Conservation (phyloP, 2,797 vertebrate species). For the Eidolon dupreanum region DNA sequence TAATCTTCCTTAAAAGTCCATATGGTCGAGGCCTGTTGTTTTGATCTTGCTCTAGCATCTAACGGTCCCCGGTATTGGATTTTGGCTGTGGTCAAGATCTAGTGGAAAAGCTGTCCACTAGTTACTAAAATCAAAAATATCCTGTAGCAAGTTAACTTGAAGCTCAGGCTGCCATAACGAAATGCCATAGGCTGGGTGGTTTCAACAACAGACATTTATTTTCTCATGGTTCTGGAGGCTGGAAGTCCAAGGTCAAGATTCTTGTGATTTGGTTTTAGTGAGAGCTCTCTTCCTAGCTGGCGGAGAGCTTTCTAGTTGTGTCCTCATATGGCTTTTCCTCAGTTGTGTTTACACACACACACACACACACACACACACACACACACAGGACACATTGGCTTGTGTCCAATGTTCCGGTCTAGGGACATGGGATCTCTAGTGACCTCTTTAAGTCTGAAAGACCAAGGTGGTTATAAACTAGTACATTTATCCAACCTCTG, state of each 20-base stretch:
- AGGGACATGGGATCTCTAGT: too few species aligned
- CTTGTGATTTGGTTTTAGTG: neutral
- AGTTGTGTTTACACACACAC: neutral
- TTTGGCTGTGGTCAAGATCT: neutral
- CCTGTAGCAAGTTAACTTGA: neutral
- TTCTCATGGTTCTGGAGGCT: neutral
- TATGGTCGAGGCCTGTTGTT: neutral
- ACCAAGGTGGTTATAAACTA: too few species aligned
- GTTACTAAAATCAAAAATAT: neutral
- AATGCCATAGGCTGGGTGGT: neutral
- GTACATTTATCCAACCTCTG: too few species aligned
- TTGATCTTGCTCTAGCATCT: neutral
- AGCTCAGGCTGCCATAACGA: neutral
- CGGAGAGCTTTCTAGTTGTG: neutral
- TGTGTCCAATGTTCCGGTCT: too few species aligned
- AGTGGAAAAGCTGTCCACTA: neutral
- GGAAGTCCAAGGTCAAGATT: neutral
- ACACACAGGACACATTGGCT: too few species aligned
- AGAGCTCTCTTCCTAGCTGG: neutral
- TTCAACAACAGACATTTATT: neutral
- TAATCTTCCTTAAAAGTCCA: neutral
- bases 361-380: too few species aligned
- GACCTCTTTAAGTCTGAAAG: too few species aligned
- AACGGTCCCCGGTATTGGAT: neutral
- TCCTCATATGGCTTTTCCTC: neutral